These are phyloP conservation scores for Patella vulgata DNA, from an alignment of 1,140 invertebrate genomes.

Conservation along the genomic window DNA sequence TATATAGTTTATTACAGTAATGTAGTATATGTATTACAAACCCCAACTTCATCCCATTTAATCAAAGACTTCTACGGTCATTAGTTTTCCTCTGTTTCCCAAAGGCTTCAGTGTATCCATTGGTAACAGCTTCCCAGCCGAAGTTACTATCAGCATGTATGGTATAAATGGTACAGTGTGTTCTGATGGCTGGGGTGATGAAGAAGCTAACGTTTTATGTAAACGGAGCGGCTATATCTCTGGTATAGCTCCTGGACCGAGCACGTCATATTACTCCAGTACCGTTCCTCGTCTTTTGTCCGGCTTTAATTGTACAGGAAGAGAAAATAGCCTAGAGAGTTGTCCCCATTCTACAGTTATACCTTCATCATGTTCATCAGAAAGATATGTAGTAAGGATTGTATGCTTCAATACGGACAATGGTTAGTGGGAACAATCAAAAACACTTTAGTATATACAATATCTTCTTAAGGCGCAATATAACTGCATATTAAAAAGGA, in stretches of 20 bases:
- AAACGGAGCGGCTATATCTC: constrained; percentile 3
- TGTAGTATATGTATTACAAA: too few species aligned
- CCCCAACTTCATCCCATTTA: too few species aligned
- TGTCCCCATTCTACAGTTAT: constrained; percentile 5
- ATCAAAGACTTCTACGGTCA: too few species aligned
- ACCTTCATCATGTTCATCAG: constrained; percentile 9
- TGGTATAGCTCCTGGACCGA: background rate
- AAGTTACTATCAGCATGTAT: constrained; percentile 8
- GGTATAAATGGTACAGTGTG: constrained; percentile 10
- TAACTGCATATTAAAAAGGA: too few species aligned
- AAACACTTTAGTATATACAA: too few species aligned
- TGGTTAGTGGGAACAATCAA: background rate
- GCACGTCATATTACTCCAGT: constrained; percentile 2
- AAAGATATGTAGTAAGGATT: constrained; percentile 27
- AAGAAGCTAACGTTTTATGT: constrained; percentile 15
- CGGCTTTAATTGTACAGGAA: constrained; percentile 8
- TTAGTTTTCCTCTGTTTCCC: too few species aligned
- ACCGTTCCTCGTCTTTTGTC: background rate
- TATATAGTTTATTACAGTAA: too few species aligned
- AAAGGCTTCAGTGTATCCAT: constrained; percentile 5
- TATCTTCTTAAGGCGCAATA: too few species aligned
- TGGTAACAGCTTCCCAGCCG: background rate
- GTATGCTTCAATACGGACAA: constrained; percentile 27
- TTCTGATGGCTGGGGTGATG: constrained; percentile 12
- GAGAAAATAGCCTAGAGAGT: constrained; percentile 10